Percentiles rank a stretch among this genome's conserved stretches.
Conservation (phyloP, 2,797 vertebrate species). For the Iguana delicatissima region DNA sequence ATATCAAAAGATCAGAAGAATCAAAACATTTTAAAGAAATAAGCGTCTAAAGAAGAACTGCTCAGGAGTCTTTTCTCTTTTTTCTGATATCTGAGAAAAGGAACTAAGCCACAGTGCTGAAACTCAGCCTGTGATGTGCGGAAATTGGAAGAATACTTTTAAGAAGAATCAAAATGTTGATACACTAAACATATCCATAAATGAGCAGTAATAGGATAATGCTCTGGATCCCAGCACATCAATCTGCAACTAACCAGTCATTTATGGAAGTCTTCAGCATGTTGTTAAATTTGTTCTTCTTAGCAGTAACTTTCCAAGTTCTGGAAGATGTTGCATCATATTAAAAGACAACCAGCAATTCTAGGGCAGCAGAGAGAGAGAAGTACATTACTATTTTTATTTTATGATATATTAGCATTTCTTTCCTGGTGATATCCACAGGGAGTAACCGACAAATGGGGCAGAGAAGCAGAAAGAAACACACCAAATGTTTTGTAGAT, state of each 20-base stretch:
- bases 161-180: background rate
- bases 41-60: background rate
- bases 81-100: background rate
- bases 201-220: background rate
- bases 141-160: background rate
- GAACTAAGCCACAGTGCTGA: constrained; percentile 16
- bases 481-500: background rate
- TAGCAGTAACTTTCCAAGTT: background rate
- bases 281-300: background rate
- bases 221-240: background rate
- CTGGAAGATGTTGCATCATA: background rate
- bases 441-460: background rate
- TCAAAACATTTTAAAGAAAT: constrained; percentile 20
- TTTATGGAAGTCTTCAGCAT: background rate
- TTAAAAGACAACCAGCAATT: constrained; percentile 14
- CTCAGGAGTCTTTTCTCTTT: background rate
- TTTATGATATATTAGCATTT: constrained; percentile 7
- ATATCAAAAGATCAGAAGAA: background rate
- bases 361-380: fast-evolving
- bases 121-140: constrained; percentile 19
- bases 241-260: background rate
- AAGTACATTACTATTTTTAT: constrained; percentile 24
- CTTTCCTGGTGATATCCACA: constrained; percentile 11
- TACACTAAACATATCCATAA: background rate
- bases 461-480: constrained; percentile 5